Evolutionary conservation across 1,140 invertebrate genomes (phyloP).

Genomic region (Onthophagus taurus): DNA sequence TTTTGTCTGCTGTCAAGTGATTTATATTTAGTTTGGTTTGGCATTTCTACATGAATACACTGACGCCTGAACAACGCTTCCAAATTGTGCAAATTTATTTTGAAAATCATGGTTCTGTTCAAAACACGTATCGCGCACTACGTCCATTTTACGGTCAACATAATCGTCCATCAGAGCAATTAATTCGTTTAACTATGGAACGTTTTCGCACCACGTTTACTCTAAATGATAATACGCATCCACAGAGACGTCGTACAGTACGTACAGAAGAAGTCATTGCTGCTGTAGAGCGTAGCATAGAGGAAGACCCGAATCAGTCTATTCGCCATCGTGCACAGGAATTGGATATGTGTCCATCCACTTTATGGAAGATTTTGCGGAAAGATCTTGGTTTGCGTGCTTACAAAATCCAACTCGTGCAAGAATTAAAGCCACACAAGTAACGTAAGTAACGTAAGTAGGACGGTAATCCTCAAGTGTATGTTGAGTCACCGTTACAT

Average conservation of each 20-base stretch:
- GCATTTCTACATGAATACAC: conserved; percentile 9
- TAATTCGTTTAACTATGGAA: conserved; percentile 18
- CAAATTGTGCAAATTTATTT: conserved; percentile 17
- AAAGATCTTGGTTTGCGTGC: no score
- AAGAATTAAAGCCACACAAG: no score
- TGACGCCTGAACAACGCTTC: conserved; percentile 11
- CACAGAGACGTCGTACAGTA: conserved; percentile 16
- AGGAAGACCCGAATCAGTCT: conserved; percentile 24
- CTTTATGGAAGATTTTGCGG: no score
- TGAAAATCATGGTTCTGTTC: conserved; percentile 22
- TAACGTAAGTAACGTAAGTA: no score
- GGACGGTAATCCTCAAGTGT: no score
- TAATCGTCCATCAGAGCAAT: conserved; percentile 24
- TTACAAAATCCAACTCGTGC: no score
- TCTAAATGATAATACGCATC: conserved; percentile 22
- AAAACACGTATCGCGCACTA: conserved; percentile 22
- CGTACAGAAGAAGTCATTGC: conserved; percentile 21
- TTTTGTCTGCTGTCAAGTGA: no score
- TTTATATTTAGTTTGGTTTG: conserved; percentile 11
- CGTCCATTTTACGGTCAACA: conserved; percentile 22
- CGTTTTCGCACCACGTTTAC: conserved; percentile 21
- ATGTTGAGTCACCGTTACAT: no score
- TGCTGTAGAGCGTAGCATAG: conserved; percentile 23
- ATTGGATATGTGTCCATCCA: no score
- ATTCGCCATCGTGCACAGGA: conserved; percentile 26